A percentile compares a stretch with the other conserved stretches of the same genome.
These are phyloP conservation scores for Diprion similis DNA, from an alignment of 1,140 invertebrate genomes.

Conservation along the genomic window DNA sequence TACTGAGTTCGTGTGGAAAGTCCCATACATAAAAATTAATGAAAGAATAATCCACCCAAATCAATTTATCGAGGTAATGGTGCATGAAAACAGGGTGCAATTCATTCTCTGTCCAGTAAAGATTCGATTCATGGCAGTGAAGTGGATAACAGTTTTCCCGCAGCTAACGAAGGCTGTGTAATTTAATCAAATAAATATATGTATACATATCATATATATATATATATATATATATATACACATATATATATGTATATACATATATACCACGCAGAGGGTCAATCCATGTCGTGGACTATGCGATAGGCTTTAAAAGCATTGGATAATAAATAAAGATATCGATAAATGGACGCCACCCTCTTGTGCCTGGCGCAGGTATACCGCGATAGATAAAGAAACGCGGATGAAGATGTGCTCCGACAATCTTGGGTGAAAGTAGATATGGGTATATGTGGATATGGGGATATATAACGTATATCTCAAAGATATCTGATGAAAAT, in stretches of 20 bases:
- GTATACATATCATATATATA: background rate
- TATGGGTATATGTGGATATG: too few relatives aligned
- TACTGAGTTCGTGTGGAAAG: too few relatives aligned
- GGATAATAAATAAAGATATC: constrained; percentile 51
- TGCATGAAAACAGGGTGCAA: too few relatives aligned
- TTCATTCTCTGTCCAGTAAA: too few relatives aligned
- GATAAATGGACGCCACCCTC: background rate
- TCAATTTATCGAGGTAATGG: too few relatives aligned
- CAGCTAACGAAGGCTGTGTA: background rate
- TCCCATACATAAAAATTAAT: too few relatives aligned
- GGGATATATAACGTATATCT: too few relatives aligned
- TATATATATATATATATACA: background rate
- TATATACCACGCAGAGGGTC: background rate
- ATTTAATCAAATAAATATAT: background rate
- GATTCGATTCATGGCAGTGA: too few relatives aligned
- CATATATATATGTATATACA: background rate
- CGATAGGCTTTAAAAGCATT: constrained; percentile 51
- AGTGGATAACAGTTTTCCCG: too few relatives aligned
- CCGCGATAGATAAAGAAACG: background rate
- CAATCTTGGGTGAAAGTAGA: background rate
- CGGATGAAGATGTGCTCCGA: background rate
- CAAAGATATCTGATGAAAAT: background rate
- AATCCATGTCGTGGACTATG: constrained; percentile 1
- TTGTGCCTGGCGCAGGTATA: background rate
- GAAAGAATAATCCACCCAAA: too few relatives aligned